Conservation (phyloP, 2,888 invertebrate genomes). For the Physocephala rufipes region DNA sequence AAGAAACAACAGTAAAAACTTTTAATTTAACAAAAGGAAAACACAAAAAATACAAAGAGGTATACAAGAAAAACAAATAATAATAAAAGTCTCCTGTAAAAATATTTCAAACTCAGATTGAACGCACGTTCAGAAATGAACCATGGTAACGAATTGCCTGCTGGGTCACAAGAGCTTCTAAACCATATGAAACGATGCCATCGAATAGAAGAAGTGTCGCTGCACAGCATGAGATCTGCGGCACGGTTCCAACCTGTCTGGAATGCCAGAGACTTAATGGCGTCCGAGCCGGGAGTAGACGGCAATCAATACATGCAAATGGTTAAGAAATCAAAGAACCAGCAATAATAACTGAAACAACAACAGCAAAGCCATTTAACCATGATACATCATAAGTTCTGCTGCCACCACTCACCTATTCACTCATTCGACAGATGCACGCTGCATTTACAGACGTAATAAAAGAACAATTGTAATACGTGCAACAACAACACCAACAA, state of each 20-base stretch:
- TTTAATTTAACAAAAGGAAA: background rate
- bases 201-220: conserved; percentile 26
- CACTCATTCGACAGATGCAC: background rate
- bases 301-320: background rate
- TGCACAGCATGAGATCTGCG: conserved; percentile 44
- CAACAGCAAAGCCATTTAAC: background rate
- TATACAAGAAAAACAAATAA: background rate
- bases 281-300: conserved; percentile 41
- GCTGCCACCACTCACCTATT: background rate
- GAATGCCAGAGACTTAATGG: conserved; percentile 55
- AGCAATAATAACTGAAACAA: no score
- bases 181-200: conserved; percentile 11
- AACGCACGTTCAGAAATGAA: conserved; percentile 2
- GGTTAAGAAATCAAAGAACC: no score
- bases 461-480: conserved; percentile 1
- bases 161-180: background rate
- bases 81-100: background rate
- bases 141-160: background rate
- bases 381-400: conserved; percentile 11
- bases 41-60: background rate
- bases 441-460: background rate
- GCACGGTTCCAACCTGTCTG: conserved; percentile 57
- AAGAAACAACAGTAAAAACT: background rate
- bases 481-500: background rate
- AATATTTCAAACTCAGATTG: conserved; percentile 18